Conservation (phyloP, 2,113 vertebrate genomes). For the Eptesicus fuscus region DNA sequence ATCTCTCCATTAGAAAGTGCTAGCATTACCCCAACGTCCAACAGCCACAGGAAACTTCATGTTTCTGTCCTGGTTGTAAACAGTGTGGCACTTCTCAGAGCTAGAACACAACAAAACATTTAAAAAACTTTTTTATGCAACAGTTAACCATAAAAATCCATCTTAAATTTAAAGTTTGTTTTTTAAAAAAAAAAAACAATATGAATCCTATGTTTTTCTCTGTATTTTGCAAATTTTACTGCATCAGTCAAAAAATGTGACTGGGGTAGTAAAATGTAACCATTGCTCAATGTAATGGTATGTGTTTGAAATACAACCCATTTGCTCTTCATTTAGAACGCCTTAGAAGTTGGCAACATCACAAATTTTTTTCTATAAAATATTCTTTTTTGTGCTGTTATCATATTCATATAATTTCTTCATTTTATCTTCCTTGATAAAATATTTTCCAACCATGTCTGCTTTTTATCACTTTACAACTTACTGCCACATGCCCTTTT, state of each 20-base stretch:
- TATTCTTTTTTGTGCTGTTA: conserved; percentile 78
- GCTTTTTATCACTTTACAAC: conserved; percentile 79
- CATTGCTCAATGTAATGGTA: conserved; percentile 82
- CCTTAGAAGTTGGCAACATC: conserved; percentile 77
- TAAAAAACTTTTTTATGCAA: conserved; percentile 72
- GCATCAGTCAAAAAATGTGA: conserved; percentile 83
- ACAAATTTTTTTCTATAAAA: conserved; percentile 68
- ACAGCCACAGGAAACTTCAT: background rate
- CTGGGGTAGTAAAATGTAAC: conserved; percentile 80
- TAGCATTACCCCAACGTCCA: conserved; percentile 24
- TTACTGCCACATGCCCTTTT: conserved; percentile 75
- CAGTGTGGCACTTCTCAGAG: conserved; percentile 51
- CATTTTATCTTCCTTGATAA: conserved; percentile 81
- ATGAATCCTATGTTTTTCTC: conserved; percentile 82
- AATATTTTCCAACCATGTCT: conserved; percentile 78
- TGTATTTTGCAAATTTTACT: conserved; percentile 85
- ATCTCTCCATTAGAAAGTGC: conserved; percentile 43
- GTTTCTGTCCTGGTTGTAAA: conserved; percentile 3
- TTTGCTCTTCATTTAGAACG: conserved; percentile 83
- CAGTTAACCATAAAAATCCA: conserved; percentile 76
- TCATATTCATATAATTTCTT: conserved; percentile 78
- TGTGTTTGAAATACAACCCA: conserved; percentile 86
- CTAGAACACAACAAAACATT: conserved; percentile 74
- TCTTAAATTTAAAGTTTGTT: conserved; percentile 75
- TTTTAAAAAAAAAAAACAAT: conserved; percentile 37